Conservation (phyloP, 2,113 vertebrate species). For the Cyanoderma ruficeps region DNA sequence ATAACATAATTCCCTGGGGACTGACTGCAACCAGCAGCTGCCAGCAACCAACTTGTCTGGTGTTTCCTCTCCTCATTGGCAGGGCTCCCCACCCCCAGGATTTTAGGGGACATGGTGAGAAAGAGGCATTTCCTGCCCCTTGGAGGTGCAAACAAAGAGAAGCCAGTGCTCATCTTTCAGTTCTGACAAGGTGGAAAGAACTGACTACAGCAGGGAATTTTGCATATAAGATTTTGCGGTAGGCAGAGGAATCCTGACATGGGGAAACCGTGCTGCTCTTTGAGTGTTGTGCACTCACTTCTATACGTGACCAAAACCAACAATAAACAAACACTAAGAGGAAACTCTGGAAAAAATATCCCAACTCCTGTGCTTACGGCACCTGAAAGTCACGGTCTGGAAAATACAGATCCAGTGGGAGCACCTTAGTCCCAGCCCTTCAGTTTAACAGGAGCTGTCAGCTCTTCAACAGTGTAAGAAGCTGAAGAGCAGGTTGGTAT, state of each 20-base stretch:
- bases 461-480: not conserved
- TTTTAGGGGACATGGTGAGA: not conserved
- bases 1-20: not conserved
- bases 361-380: not conserved
- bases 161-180: not conserved
- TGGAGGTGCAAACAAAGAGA: not conserved
- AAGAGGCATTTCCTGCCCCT: not conserved
- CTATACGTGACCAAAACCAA: not conserved
- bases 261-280: not conserved
- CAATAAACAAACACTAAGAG: not conserved
- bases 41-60: not conserved
- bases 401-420: not conserved
- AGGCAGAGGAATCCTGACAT: not conserved
- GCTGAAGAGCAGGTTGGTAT: not conserved
- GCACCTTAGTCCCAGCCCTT: not conserved
- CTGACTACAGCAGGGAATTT: not conserved
- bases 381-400: not conserved
- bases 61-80: not conserved
- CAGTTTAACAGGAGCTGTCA: not conserved
- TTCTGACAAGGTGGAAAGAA: not conserved
- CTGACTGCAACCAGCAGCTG: not conserved
- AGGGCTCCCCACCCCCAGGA: not conserved
- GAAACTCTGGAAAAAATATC: not conserved
- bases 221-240: not conserved
- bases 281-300: rapidly evolving